phyloP scores from a whole-genome alignment of 2,113 vertebrate genomes.

The Zosterops hypoxanthus region DNA sequence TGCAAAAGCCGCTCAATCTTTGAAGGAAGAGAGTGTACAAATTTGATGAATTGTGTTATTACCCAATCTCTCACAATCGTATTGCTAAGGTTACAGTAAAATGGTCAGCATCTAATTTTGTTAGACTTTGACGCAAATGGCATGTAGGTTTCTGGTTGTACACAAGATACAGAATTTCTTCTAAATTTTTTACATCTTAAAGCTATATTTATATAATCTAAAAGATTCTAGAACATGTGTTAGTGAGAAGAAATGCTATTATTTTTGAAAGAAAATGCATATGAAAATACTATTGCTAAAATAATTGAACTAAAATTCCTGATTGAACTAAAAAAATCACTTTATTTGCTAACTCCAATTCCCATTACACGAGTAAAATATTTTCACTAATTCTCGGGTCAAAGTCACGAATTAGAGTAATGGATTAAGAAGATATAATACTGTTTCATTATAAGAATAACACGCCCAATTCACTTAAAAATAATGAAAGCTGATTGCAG shows the following conservation, averaged over 20 bases:
- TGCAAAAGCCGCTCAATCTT: neutral
- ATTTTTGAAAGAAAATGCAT: neutral
- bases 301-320: neutral
- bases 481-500: constrained; percentile 23
- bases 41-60: neutral
- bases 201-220: neutral
- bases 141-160: neutral
- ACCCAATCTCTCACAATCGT: neutral
- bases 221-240: neutral
- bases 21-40: neutral
- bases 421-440: constrained; percentile 15
- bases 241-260: neutral
- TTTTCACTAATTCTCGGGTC: neutral
- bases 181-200: neutral
- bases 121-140: neutral
- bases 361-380: neutral
- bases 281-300: neutral
- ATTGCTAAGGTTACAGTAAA: neutral
- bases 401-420: neutral
- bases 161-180: neutral
- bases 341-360: neutral
- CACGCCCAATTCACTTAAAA: constrained; percentile 25
- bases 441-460: constrained; percentile 25
- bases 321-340: neutral
- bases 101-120: neutral